These are phyloP conservation scores for Zophobas atratus DNA, from an alignment of 1,140 invertebrate species.

Conservation along the genomic window DNA sequence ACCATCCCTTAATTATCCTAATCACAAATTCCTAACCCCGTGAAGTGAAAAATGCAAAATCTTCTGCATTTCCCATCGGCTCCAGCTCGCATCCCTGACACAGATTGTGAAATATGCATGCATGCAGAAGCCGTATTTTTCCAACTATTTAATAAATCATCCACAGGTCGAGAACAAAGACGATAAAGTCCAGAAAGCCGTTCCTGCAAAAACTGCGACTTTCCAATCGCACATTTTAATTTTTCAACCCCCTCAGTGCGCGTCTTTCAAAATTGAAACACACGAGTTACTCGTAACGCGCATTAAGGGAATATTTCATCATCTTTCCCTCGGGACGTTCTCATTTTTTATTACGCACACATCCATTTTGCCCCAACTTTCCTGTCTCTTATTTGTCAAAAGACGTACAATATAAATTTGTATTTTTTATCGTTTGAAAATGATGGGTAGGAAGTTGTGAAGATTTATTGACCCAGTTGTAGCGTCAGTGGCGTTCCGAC, in stretches of 20 bases:
- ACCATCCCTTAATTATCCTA: too few relatives aligned
- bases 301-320: neutral
- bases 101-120: slow-evolving; percentile 7
- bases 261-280: neutral
- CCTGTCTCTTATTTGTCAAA: neutral
- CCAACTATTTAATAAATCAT: neutral
- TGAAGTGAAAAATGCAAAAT: neutral
- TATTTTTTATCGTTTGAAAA: neutral
- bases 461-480: slow-evolving; percentile 37
- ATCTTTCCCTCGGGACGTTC: neutral
- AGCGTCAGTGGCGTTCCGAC: slow-evolving; percentile 5
- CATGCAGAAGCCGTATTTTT: neutral
- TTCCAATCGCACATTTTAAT: too few relatives aligned
- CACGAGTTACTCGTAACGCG: neutral
- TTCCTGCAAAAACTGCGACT: neutral
- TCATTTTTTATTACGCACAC: slow-evolving; percentile 1
- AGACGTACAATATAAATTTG: slow-evolving; percentile 5
- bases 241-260: neutral
- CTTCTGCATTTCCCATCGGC: neutral
- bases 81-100: neutral
- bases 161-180: neutral
- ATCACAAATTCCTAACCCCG: neutral
- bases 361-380: slow-evolving; percentile 1
- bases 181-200: neutral
- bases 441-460: slow-evolving; percentile 6